phyloP scores from a whole-genome alignment of 2,113 vertebrate genomes.

The Ictidomys tridecemlineatus region DNA sequence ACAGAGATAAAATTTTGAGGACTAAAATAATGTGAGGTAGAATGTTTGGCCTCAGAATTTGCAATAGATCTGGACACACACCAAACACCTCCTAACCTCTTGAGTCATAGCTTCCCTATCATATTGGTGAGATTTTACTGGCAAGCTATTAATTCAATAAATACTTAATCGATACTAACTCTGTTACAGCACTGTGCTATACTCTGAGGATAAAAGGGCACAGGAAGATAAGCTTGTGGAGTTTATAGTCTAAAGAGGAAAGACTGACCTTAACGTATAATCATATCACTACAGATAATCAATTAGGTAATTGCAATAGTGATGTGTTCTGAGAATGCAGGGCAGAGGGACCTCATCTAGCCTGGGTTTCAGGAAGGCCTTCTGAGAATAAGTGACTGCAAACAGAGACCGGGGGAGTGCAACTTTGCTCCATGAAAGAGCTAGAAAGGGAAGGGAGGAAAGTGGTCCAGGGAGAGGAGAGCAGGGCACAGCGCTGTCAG shows the following conservation, averaged over 20 bases:
- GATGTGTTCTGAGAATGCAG: neutral
- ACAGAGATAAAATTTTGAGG: neutral
- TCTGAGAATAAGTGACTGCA: neutral
- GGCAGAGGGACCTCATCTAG: neutral
- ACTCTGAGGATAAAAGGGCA: neutral
- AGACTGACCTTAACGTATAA: slow-evolving; percentile 4
- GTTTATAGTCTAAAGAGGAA: slow-evolving; percentile 49
- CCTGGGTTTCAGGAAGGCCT: neutral
- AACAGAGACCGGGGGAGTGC: neutral
- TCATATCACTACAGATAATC: slow-evolving; percentile 8
- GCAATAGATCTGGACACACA: neutral
- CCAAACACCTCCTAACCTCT: neutral
- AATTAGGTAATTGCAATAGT: neutral
- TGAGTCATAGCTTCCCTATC: neutral
- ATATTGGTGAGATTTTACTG: slow-evolving; percentile 21
- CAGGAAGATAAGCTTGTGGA: neutral
- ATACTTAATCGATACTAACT: slow-evolving; percentile 37
- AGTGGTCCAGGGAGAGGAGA: neutral
- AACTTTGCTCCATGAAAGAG: neutral
- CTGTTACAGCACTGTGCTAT: neutral
- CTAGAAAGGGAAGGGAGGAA: neutral
- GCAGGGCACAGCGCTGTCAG: neutral
- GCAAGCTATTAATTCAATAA: slow-evolving; percentile 62
- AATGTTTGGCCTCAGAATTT: neutral
- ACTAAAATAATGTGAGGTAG: neutral